Evolutionary conservation across 2,888 invertebrate species (phyloP).

Genomic region (Omphaloscelis lunosa): DNA sequence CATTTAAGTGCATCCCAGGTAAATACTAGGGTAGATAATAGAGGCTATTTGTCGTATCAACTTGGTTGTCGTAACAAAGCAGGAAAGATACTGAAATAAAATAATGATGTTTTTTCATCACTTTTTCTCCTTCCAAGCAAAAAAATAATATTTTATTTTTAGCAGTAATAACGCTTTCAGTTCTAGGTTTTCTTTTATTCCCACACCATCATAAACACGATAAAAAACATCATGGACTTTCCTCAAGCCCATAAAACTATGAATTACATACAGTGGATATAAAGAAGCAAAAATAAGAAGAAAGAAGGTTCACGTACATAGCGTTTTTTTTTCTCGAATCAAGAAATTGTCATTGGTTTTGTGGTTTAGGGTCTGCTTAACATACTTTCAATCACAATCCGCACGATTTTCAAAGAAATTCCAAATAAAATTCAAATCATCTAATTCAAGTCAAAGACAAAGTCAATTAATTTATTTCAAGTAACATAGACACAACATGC

Average conservation of each 20-base stretch:
- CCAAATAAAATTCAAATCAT: too few relatives aligned
- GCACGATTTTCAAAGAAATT: not conserved
- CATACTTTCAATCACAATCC: not conserved
- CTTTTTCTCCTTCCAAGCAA: not conserved
- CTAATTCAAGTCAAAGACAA: too few relatives aligned
- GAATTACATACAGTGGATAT: conserved; percentile 43
- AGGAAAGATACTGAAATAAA: not conserved
- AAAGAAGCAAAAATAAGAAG: not conserved
- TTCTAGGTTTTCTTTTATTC: conserved; percentile 37
- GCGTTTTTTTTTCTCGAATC: not conserved
- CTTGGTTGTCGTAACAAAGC: too few relatives aligned
- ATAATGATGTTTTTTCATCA: not conserved
- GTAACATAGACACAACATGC: too few relatives aligned
- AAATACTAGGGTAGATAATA: too few relatives aligned
- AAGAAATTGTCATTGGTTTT: too few relatives aligned
- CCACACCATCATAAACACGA: conserved; percentile 23
- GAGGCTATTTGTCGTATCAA: too few relatives aligned
- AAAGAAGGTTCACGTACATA: conserved; percentile 22
- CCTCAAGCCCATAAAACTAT: conserved; percentile 50
- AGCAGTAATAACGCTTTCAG: conserved; percentile 1
- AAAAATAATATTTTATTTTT: conserved; percentile 9
- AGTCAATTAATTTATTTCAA: too few relatives aligned
- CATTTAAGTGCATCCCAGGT: too few relatives aligned
- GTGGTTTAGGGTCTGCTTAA: too few relatives aligned
- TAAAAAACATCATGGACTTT: conserved; percentile 51